These are phyloP conservation scores for Macaca fascicularis DNA, from an alignment of 2,113 vertebrate species.

Conservation along the genomic window DNA sequence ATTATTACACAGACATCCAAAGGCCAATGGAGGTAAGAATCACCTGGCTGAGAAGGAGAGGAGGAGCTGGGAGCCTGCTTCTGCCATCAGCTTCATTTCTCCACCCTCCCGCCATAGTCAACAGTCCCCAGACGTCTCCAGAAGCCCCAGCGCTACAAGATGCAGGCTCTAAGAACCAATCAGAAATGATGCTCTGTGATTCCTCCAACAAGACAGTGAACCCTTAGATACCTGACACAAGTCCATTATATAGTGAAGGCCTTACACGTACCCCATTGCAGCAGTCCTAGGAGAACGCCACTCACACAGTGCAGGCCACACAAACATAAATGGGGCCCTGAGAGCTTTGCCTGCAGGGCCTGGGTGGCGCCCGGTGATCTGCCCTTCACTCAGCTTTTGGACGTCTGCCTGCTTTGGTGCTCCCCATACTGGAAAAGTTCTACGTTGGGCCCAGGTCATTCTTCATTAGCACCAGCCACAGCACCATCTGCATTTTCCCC, in stretches of 20 bases:
- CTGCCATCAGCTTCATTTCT: rapidly evolving
- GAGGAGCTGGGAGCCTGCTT: rapidly evolving
- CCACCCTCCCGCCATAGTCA: rapidly evolving
- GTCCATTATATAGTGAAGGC: rapidly evolving
- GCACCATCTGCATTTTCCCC: rapidly evolving
- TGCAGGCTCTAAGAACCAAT: not conserved
- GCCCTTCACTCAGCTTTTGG: too few relatives aligned
- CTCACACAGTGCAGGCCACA: rapidly evolving
- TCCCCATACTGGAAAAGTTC: not conserved
- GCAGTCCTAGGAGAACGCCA: not conserved
- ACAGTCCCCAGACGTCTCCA: rapidly evolving
- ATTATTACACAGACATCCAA: rapidly evolving
- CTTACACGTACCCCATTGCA: rapidly evolving
- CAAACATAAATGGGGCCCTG: rapidly evolving
- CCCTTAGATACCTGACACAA: rapidly evolving
- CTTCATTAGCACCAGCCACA: too few relatives aligned
- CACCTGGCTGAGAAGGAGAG: rapidly evolving
- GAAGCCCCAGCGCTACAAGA: too few relatives aligned
- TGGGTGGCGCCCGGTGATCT: rapidly evolving
- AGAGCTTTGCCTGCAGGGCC: not conserved
- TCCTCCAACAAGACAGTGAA: rapidly evolving
- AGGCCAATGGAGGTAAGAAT: rapidly evolving
- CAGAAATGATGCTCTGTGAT: not conserved
- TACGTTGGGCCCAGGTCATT: rapidly evolving
- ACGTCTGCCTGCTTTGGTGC: not conserved